Conservation (phyloP, 2,797 vertebrate genomes). For the Onychomys torridus region DNA sequence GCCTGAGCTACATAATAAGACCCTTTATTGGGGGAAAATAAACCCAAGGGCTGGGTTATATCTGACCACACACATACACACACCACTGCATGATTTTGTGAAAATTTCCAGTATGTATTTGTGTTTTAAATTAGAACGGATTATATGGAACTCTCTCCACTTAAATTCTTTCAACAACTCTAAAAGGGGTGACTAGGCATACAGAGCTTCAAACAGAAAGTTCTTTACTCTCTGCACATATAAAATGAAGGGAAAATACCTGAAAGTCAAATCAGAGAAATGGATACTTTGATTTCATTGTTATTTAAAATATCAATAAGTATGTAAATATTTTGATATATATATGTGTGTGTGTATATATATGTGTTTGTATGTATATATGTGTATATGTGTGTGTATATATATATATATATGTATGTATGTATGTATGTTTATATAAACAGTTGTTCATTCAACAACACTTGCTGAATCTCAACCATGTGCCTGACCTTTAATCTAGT, state of each 20-base stretch:
- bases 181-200: neutral
- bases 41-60: neutral
- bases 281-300: neutral
- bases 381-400: neutral
- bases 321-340: fast-evolving
- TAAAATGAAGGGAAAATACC: neutral
- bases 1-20: neutral
- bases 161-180: conserved; percentile 16
- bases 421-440: neutral
- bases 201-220: neutral
- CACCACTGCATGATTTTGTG: neutral
- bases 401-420: neutral
- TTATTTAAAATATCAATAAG: neutral
- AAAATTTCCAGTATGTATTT: neutral
- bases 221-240: conserved; percentile 36
- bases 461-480: neutral
- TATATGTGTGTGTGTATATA: neutral
- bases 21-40: neutral
- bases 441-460: neutral
- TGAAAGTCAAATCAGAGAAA: neutral
- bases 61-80: neutral
- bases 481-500: neutral
- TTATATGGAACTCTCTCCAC: neutral
- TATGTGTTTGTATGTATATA: neutral
- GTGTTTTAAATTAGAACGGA: neutral